These are phyloP conservation scores for Diplazon laetatorius DNA, from an alignment of 2,888 invertebrate species.

Conservation along the genomic window DNA sequence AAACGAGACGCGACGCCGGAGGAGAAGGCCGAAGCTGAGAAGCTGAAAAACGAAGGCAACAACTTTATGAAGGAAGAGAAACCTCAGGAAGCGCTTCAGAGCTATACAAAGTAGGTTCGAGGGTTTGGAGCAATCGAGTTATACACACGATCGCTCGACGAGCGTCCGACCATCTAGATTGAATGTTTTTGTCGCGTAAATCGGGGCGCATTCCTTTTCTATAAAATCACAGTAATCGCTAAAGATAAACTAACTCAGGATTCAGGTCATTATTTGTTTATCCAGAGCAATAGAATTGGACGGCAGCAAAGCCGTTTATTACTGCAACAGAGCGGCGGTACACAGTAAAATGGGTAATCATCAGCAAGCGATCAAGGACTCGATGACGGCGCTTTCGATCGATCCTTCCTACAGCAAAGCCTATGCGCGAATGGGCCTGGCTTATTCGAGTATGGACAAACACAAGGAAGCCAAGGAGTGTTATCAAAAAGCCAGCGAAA, in stretches of 20 bases:
- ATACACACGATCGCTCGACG: neutral
- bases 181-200: neutral
- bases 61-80: slow-evolving; percentile 93
- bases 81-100: slow-evolving; percentile 90
- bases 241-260: slow-evolving; percentile 60
- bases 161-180: neutral
- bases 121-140: neutral
- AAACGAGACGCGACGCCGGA: slow-evolving; percentile 82
- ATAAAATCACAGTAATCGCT: slow-evolving; percentile 59
- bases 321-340: slow-evolving; percentile 98
- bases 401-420: slow-evolving; percentile 98
- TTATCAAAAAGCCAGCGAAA: slow-evolving; percentile 93
- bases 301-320: slow-evolving; percentile 95
- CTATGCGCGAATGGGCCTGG: slow-evolving; percentile 94
- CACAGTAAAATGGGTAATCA: slow-evolving; percentile 94
- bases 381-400: slow-evolving; percentile 93
- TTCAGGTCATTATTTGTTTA: slow-evolving; percentile 66
- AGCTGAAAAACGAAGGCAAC: slow-evolving; percentile 94
- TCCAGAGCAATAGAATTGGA: slow-evolving; percentile 94
- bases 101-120: slow-evolving; percentile 87
- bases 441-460: slow-evolving; percentile 92
- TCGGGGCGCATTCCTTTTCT: slow-evolving; percentile 4
- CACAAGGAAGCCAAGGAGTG: slow-evolving; percentile 93
- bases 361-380: slow-evolving; percentile 93
- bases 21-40: slow-evolving; percentile 89